These are phyloP conservation scores for Oryzias woworae DNA, from an alignment of 2,113 vertebrate genomes.

Conservation along the genomic window DNA sequence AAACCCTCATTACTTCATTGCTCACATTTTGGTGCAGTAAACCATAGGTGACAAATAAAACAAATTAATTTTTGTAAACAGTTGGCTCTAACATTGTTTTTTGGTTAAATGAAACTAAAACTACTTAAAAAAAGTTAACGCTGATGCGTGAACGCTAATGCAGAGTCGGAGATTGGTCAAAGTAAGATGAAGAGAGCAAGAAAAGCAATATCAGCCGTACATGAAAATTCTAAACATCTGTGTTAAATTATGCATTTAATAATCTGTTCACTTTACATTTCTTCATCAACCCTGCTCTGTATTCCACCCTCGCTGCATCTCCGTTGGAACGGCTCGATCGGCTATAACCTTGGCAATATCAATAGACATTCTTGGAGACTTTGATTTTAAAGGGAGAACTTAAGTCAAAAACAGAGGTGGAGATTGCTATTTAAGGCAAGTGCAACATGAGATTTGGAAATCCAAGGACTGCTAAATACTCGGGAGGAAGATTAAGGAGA, in stretches of 20 bases:
- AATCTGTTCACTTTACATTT: constrained; percentile 6
- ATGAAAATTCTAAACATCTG: not conserved
- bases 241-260: constrained; percentile 29
- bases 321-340: constrained; percentile 6
- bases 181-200: no score
- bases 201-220: not conserved
- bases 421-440: constrained; percentile 63
- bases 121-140: no score
- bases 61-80: no score
- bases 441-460: constrained; percentile 64
- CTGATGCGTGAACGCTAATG: no score
- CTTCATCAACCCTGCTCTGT: constrained; percentile 2
- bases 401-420: constrained; percentile 50
- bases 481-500: constrained; percentile 36
- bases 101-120: no score
- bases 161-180: no score
- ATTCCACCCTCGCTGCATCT: not conserved
- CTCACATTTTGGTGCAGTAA: no score
- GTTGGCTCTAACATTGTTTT: no score
- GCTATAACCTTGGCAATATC: constrained; percentile 48
- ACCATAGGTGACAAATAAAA: no score
- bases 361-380: constrained; percentile 59
- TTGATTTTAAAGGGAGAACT: constrained; percentile 53
- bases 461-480: constrained; percentile 55
- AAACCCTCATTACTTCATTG: no score